These are phyloP conservation scores for Lophotis ruficrista DNA, from an alignment of 2,113 vertebrate species.

Conservation along the genomic window DNA sequence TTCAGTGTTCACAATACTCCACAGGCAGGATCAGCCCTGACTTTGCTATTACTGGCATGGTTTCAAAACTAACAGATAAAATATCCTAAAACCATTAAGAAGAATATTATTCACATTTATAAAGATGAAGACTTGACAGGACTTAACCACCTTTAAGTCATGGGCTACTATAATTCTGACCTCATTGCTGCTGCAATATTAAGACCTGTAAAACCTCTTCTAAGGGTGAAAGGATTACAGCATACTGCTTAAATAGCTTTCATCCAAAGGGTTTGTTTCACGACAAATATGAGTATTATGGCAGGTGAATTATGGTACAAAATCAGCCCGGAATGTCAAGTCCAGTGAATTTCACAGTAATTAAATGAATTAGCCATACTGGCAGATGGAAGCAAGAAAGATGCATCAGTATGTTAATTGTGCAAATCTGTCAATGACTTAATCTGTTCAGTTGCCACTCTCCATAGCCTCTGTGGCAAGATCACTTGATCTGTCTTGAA, in stretches of 20 bases:
- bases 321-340: background rate
- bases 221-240: background rate
- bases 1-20: background rate
- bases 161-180: background rate
- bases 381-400: conserved; percentile 49
- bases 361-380: conserved; percentile 9
- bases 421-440: conserved; percentile 29
- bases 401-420: conserved; percentile 52
- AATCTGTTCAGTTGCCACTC: conserved; percentile 38
- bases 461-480: background rate
- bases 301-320: background rate
- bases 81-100: background rate
- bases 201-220: background rate
- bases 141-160: background rate
- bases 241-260: background rate
- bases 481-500: conserved; percentile 41
- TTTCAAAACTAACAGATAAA: background rate
- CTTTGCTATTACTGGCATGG: background rate
- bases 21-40: background rate
- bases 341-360: conserved; percentile 7
- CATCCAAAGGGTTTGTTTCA: background rate
- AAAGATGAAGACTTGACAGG: background rate
- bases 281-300: background rate
- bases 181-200: background rate
- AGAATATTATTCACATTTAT: background rate